These are phyloP conservation scores for Microcebus tavaratra DNA, from an alignment of 2,113 vertebrate genomes.

Conservation along the genomic window DNA sequence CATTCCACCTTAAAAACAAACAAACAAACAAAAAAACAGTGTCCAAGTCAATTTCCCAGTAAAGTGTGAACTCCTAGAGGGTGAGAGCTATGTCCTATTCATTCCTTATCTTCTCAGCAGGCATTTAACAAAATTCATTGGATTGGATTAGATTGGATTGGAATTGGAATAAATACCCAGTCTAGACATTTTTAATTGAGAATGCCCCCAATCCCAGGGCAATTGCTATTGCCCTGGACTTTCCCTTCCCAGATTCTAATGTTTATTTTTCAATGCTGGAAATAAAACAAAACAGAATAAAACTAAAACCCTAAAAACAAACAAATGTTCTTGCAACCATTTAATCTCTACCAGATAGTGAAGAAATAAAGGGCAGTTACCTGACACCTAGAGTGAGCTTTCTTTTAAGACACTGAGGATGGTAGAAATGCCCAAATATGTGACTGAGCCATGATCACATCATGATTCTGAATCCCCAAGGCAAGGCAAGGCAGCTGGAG, in stretches of 20 bases:
- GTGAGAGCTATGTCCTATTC: slow-evolving; percentile 25
- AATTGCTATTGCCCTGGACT: neutral
- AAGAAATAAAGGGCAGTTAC: slow-evolving; percentile 29
- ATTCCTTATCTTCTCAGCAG: slow-evolving; percentile 52
- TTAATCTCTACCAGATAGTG: neutral
- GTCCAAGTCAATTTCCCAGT: slow-evolving; percentile 37
- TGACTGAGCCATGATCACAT: neutral
- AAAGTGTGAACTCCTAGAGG: slow-evolving; percentile 37
- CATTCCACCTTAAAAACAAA: too few relatives aligned
- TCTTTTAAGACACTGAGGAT: neutral
- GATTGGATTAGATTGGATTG: slow-evolving; percentile 48
- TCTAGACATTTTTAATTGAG: slow-evolving; percentile 28
- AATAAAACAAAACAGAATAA: slow-evolving; percentile 48
- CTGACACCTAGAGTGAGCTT: neutral
- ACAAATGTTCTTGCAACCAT: neutral
- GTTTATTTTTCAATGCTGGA: slow-evolving; percentile 17
- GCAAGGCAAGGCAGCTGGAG: neutral
- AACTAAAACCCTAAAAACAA: neutral
- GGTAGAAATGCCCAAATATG: neutral
- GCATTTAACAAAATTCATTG: slow-evolving; percentile 57
- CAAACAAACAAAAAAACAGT: neutral
- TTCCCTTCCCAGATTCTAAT: slow-evolving; percentile 32
- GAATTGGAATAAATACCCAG: slow-evolving; percentile 23
- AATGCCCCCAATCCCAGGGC: neutral
- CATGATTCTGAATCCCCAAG: neutral